Base-by-base conservation (phyloP, 2,888 invertebrate species). In the Agonopterix arenella region DNA sequence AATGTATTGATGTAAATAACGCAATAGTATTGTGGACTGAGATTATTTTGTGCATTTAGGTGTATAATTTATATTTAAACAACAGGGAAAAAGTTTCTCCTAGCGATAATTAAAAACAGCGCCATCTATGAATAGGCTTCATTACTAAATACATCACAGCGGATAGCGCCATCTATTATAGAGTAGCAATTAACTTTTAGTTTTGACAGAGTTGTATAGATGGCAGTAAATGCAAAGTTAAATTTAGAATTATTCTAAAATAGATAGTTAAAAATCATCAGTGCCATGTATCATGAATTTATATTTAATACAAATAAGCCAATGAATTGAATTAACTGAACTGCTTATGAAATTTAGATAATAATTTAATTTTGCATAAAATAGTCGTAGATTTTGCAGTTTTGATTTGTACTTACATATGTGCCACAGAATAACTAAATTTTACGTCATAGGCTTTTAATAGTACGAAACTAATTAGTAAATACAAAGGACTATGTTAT, bases 1-100 rank as follows among this genome's bases (percentile, higher is more conserved):
- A 65, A 61, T 64, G 56, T 61, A 62, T 73, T 66, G 62, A 72
- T 78, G 76, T 77, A 79, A 71, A 73, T 76, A 76, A 75, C 66
- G 70, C 77, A 75, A 78, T 80, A 79, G 78, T 80, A 78, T 81
- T 83, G 73, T 76, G 77, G 75, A 84, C 80, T 82, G 85, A 85
- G 83, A 85, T 85, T 86, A 84, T 80, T 76, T 76, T 79, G 66
- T 82, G 82, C 82, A 81, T 84, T 84, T 84, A 84, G 67, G 70
- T 72, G 65, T 70, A 61, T 74, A 56, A 58, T 58, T 65, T 60
- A 58, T 61, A 58, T 70, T n/a, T n/a, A 66, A 59, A 62, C 58
- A 60, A 64, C 4, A 28, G 11, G 11, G 11, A 9, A 43, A 43
- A 37, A 8, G 11, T 44, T 37, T 48, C 16, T 43, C 16, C 11